Conservation (phyloP, 1,140 invertebrate species). For the Eueides isabella region DNA sequence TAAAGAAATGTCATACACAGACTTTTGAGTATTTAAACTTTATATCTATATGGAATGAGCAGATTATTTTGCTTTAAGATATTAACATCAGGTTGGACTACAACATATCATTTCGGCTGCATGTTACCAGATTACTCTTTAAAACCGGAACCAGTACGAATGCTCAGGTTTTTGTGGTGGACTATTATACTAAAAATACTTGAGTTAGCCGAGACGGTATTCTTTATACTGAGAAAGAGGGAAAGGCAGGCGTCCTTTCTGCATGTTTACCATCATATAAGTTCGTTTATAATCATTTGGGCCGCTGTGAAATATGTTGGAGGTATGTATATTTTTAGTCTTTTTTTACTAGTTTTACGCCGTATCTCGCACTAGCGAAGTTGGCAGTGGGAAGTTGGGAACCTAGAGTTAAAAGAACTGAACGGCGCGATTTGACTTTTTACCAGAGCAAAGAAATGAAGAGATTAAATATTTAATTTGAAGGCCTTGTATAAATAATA, state of each 20-base stretch:
- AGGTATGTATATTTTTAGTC: conserved; percentile 76
- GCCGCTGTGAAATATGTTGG: conserved; percentile 86
- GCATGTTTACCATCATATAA: conserved; percentile 89
- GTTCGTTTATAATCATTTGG: conserved; percentile 87
- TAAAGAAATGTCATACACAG: not conserved
- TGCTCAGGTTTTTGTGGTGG: conserved; percentile 83
- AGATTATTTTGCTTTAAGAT: conserved; percentile 49
- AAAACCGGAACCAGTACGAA: conserved; percentile 83
- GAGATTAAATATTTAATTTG: too few species aligned
- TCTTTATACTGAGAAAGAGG: conserved; percentile 89
- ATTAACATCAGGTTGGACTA: conserved; percentile 78
- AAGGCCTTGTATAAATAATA: too few species aligned
- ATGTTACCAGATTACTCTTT: conserved; percentile 87
- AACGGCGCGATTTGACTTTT: too few species aligned
- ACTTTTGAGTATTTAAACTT: not conserved
- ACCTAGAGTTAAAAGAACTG: too few species aligned
- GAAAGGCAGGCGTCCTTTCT: conserved; percentile 87
- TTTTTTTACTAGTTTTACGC: not conserved
- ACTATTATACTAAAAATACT: conserved; percentile 67
- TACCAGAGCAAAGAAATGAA: too few species aligned
- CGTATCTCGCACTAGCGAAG: not conserved
- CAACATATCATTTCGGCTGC: conserved; percentile 86
- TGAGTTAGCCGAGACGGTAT: conserved; percentile 76
- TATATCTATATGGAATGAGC: not conserved
- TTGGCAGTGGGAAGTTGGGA: too few species aligned